A percentile compares a stretch with the other conserved stretches of the same genome.
These are phyloP conservation scores for Sternarchorhynchus goeldii DNA, from an alignment of 2,797 vertebrate genomes.

Conservation along the genomic window DNA sequence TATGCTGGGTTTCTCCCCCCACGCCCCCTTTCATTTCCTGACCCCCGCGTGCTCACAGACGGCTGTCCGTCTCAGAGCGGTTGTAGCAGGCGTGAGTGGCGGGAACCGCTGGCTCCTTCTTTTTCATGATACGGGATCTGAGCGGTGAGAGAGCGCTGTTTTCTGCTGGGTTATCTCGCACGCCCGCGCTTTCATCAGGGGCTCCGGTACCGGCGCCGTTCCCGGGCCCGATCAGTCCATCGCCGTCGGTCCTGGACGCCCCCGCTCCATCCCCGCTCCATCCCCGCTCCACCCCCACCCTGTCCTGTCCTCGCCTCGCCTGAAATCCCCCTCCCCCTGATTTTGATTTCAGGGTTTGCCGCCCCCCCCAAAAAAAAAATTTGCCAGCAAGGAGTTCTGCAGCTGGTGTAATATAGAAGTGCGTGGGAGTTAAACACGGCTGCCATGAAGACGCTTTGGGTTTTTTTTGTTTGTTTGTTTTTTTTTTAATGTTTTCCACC, in stretches of 20 bases:
- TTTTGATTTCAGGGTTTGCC: too few relatives aligned
- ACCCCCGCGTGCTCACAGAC: slow-evolving; percentile 69
- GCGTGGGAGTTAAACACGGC: too few relatives aligned
- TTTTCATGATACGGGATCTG: slow-evolving; percentile 76
- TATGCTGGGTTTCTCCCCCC: slow-evolving; percentile 64
- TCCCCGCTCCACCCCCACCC: too few relatives aligned
- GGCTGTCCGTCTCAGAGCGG: slow-evolving; percentile 71
- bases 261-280: too few relatives aligned
- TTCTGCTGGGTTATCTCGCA: slow-evolving; percentile 58
- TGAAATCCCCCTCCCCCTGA: neutral
- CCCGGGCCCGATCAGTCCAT: slow-evolving; percentile 42
- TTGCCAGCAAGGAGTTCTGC: too few relatives aligned
- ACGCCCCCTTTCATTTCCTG: slow-evolving; percentile 69
- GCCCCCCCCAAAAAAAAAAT: too few relatives aligned
- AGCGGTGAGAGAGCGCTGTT: slow-evolving; percentile 66
- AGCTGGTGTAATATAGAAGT: too few relatives aligned
- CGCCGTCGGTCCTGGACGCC: slow-evolving; percentile 38
- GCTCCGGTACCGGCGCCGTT: slow-evolving; percentile 24
- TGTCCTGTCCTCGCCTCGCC: neutral
- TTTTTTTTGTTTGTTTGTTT: too few relatives aligned
- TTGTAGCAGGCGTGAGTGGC: slow-evolving; percentile 63
- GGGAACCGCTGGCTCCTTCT: slow-evolving; percentile 69
- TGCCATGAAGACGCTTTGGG: too few relatives aligned
- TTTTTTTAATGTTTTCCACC: too few relatives aligned
- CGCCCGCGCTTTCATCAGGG: slow-evolving; percentile 26